Evolutionary conservation across 2,797 vertebrate genomes (phyloP).

Genomic region (Periparus ater): DNA sequence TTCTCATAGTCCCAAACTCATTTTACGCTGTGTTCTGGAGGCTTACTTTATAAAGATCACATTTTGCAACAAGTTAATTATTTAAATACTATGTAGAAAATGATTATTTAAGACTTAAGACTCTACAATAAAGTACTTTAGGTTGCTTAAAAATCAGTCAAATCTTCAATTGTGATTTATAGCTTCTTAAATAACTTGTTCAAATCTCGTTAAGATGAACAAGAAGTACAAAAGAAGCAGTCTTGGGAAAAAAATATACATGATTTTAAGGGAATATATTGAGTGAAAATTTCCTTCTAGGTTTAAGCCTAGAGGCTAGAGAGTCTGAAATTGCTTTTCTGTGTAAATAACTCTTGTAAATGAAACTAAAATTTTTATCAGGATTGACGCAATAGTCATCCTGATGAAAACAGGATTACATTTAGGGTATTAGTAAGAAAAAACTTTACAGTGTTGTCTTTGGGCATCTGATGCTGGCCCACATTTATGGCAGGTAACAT

Average conservation of each 20-base stretch:
- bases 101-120: neutral
- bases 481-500: rapidly evolving
- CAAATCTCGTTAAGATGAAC: neutral
- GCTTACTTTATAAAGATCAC: neutral
- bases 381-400: rapidly evolving
- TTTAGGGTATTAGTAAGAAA: neutral
- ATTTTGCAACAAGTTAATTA: neutral
- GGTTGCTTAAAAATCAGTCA: neutral
- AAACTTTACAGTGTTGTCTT: neutral
- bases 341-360: neutral
- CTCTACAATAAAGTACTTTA: neutral
- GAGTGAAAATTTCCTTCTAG: neutral
- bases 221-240: neutral
- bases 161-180: neutral
- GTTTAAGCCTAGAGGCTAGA: neutral
- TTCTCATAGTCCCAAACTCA: neutral
- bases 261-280: neutral
- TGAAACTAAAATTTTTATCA: neutral
- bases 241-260: neutral
- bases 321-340: neutral
- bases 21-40: neutral
- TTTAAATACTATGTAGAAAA: neutral
- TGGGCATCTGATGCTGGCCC: neutral
- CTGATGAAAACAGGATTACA: neutral
- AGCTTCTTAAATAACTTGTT: neutral